Conservation (phyloP, 1,140 invertebrate genomes). For the Saccostrea glomerata region DNA sequence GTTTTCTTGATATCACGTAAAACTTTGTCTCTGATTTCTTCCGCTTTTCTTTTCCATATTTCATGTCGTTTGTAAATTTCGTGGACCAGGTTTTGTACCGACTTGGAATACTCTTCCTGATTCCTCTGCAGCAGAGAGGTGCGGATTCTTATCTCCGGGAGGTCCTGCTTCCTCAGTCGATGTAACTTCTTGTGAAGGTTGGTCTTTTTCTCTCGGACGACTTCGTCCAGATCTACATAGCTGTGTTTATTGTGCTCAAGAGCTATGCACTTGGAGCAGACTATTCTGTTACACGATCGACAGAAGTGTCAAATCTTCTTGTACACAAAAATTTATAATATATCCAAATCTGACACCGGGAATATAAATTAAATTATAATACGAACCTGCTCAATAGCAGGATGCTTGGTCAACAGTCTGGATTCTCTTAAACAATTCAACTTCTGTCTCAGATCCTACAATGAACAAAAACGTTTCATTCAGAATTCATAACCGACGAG, state of each 20-base stretch:
- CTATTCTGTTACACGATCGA: neutral
- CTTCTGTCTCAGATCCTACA: no score
- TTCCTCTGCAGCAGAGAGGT: neutral
- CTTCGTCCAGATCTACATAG: neutral
- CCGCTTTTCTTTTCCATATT: conserved; percentile 6
- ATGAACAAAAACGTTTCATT: no score
- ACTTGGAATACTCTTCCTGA: neutral
- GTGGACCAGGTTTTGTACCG: neutral
- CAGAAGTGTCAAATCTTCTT: neutral
- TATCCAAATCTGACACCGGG: no score
- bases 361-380: no score
- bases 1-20: neutral
- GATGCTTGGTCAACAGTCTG: no score
- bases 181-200: neutral
- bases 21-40: conserved; percentile 2
- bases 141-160: neutral
- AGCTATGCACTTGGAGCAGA: neutral
- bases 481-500: no score
- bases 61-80: neutral
- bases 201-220: neutral
- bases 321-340: no score
- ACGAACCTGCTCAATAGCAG: no score
- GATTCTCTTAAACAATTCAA: no score
- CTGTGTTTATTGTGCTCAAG: neutral
- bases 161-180: neutral